Base-by-base conservation (phyloP, 2,888 invertebrate species). In the Megamerina dolium region DNA sequence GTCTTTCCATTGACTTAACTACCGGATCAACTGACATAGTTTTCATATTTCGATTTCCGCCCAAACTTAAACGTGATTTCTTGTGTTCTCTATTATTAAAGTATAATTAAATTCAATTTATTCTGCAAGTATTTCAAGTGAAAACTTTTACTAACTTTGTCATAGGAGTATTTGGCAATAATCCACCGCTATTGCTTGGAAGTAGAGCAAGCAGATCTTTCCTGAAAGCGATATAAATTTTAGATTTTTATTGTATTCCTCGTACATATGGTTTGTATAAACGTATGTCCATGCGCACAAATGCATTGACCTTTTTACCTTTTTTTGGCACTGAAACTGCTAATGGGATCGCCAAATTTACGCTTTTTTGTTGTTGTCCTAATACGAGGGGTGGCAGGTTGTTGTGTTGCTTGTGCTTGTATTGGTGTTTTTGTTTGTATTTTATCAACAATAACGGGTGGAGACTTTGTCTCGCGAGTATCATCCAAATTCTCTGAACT, bases 281-380 rank as follows among this genome's bases (percentile, higher is more conserved):
- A n/a, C n/a, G n/a, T n/a, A n/a, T n/a, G n/a, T n/a, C n/a, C n/a
- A n/a, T n/a, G n/a, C n/a, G n/a, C n/a, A n/a, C n/a, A n/a, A n/a
- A 38, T 4, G 20, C 12, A 21, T 13, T 23, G 19, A 23, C 30
- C 2, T 21, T 48, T 45, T 45, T 52, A 85, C 86, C 81, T 84
- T 59, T 81, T 83, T 69, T 83, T 85, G 13, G 75, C 73, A 59
- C 80, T 81, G 58, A 81, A 74, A 23, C 79, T 78, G 48, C 73
- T 66, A 12, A 73, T 60, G 47, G 73, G 62, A 48, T 83, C 82
- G 17, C 68, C 47, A 33, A 72, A 75, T 68, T 82, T 84, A 40
- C 84, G 73, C 63, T 85, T 85, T 46, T 82, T 80, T 1, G 77
- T 75, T 8, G n/a, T n/a, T n/a, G 79, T 78, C 57, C 78, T 76